A percentile compares a stretch with the other conserved stretches of the same genome.
phyloP scores from a whole-genome alignment of 2,888 invertebrate species.

The Timandra comae region DNA sequence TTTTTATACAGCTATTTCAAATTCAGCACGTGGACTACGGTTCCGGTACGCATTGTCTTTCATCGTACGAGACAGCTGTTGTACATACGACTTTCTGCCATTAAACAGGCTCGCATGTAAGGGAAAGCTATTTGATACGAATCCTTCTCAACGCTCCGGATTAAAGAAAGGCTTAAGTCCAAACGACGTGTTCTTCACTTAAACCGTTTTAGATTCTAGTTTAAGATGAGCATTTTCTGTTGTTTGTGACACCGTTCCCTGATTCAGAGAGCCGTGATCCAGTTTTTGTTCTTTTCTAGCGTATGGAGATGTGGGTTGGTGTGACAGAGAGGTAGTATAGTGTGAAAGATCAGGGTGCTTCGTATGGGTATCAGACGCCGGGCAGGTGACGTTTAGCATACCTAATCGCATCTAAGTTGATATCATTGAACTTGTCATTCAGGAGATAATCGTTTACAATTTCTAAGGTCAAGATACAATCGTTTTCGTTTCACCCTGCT shows the following conservation, averaged over 20 bases:
- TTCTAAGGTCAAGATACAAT: too few species aligned
- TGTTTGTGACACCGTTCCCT: conserved; percentile 74
- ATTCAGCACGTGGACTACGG: conserved; percentile 64
- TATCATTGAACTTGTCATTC: conserved; percentile 65
- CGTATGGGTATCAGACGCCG: conserved; percentile 56
- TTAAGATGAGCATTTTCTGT: conserved; percentile 63
- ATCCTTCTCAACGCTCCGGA: conserved; percentile 43
- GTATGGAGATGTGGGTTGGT: conserved; percentile 18
- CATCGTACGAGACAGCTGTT: conserved; percentile 43
- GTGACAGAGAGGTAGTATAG: conserved; percentile 34
- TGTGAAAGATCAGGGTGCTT: conserved; percentile 47
- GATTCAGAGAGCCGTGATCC: conserved; percentile 55
- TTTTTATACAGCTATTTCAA: conserved; percentile 78
- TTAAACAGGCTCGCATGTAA: conserved; percentile 49
- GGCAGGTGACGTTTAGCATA: conserved; percentile 53
- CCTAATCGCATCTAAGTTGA: conserved; percentile 47
- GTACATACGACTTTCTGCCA: conserved; percentile 57
- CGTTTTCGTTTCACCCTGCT: too few species aligned
- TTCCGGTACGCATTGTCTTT: conserved; percentile 71
- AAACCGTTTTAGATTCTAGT: conserved; percentile 43
- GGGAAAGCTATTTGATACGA: conserved; percentile 75
- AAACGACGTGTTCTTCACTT: conserved; percentile 27
- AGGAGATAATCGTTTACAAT: too few species aligned
- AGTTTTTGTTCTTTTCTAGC: conserved; percentile 43
- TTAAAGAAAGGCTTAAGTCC: conserved; percentile 55